Evolutionary conservation across 2,888 invertebrate genomes (phyloP).

Genomic region (Hesperia comma): DNA sequence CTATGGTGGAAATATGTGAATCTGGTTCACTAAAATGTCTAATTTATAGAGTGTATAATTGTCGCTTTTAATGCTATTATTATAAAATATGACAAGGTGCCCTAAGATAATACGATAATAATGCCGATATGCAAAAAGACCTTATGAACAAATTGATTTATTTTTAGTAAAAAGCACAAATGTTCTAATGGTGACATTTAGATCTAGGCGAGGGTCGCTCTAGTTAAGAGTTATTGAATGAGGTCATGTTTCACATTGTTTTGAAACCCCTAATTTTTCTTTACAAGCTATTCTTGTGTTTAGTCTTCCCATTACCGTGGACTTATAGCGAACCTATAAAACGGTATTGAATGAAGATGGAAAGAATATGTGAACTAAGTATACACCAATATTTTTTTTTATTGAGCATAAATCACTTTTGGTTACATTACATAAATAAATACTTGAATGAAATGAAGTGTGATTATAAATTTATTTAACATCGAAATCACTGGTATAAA

Average conservation of each 20-base stretch:
- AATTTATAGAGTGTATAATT: neutral
- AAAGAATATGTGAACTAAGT: neutral
- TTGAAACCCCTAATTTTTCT: neutral
- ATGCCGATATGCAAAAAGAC: neutral
- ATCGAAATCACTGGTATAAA: neutral
- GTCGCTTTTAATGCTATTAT: neutral
- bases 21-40: constrained; percentile 10
- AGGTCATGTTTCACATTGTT: no score
- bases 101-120: constrained; percentile 12
- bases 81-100: constrained; percentile 6
- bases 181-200: neutral
- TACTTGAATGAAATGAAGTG: neutral
- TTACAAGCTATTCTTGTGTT: neutral
- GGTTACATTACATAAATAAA: neutral
- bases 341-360: neutral
- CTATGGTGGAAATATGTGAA: neutral
- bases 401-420: no score
- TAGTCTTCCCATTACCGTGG: neutral
- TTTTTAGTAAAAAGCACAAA: neutral
- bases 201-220: no score
- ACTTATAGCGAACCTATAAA: neutral
- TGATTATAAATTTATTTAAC: constrained; percentile 1
- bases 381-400: no score
- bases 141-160: neutral
- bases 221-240: no score